These are phyloP conservation scores for Podilymbus podiceps DNA, from an alignment of 2,113 vertebrate genomes.

Conservation along the genomic window DNA sequence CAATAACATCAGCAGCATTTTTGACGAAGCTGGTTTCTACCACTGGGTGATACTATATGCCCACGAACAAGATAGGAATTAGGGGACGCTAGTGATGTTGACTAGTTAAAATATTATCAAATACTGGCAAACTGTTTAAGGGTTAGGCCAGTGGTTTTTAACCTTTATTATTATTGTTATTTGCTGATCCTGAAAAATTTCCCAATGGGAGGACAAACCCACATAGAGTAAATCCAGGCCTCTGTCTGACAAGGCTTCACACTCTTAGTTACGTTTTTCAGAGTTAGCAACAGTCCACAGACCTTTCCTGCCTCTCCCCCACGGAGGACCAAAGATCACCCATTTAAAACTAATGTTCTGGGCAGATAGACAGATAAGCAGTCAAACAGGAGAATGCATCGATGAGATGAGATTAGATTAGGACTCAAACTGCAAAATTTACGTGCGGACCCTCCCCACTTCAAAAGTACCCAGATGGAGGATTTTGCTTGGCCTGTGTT, in stretches of 20 bases:
- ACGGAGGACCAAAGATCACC: neutral
- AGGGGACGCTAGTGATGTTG: neutral
- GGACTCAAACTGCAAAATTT: neutral
- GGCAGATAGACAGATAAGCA: neutral
- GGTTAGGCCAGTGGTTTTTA: neutral
- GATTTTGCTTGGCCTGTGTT: neutral
- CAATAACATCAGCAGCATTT: neutral
- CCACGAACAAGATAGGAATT: neutral
- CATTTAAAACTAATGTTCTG: neutral
- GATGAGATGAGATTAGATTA: neutral
- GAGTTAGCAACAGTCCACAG: neutral
- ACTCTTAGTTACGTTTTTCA: accelerated
- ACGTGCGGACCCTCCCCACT: neutral
- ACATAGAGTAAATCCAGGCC: neutral
- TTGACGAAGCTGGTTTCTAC: constrained; percentile 3
- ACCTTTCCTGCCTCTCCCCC: neutral
- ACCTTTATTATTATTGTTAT: neutral
- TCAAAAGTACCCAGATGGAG: neutral
- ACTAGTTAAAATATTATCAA: neutral
- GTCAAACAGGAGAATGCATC: neutral
- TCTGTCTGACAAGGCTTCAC: neutral
- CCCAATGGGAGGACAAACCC: neutral
- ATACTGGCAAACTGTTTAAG: neutral
- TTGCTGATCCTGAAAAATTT: neutral
- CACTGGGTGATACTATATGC: constrained; percentile 42